Percentiles rank a stretch among this genome's conserved stretches.
Conservation (phyloP, 1,140 invertebrate genomes). For the Drosophila mojavensis region DNA sequence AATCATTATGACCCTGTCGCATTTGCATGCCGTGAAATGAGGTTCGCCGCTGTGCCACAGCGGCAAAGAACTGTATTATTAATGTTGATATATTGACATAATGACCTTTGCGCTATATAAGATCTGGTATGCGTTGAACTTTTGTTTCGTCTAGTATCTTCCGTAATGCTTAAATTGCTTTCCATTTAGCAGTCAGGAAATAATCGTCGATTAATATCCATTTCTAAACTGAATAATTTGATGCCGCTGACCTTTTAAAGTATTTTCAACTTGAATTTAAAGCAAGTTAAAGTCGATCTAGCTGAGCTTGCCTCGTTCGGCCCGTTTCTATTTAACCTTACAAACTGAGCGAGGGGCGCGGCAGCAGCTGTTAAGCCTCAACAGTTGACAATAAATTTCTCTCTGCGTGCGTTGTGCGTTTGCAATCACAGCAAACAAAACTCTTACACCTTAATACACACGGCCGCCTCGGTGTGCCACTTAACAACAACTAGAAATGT, state of each 20-base stretch:
- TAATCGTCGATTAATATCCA: conserved; percentile 28
- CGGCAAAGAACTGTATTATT: conserved; percentile 10
- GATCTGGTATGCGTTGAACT: conserved; percentile 4
- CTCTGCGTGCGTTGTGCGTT: neutral
- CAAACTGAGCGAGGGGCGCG: neutral
- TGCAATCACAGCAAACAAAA: conserved; percentile 8
- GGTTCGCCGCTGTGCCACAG: conserved; percentile 31
- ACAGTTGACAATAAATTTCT: conserved; percentile 36
- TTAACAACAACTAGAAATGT: conserved; percentile 77
- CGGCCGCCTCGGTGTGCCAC: conserved; percentile 54
- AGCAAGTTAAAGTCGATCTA: neutral
- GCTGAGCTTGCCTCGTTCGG: neutral
- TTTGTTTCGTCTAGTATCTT: conserved; percentile 17
- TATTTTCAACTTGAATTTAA: conserved; percentile 41
- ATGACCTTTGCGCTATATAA: conserved; percentile 53
- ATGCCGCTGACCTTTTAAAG: conserved; percentile 47
- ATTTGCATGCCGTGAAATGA: conserved; percentile 30
- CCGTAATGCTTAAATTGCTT: conserved; percentile 40
- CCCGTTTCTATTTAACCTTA: neutral
- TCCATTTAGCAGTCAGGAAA: conserved; percentile 25
- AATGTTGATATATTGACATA: conserved; percentile 49
- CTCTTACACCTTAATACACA: conserved; percentile 17
- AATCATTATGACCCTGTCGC: conserved; percentile 39
- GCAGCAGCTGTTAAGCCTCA: conserved; percentile 12
- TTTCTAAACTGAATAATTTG: conserved; percentile 11